phyloP scores from a whole-genome alignment of 2,888 invertebrate genomes.

The Diploptera punctata region DNA sequence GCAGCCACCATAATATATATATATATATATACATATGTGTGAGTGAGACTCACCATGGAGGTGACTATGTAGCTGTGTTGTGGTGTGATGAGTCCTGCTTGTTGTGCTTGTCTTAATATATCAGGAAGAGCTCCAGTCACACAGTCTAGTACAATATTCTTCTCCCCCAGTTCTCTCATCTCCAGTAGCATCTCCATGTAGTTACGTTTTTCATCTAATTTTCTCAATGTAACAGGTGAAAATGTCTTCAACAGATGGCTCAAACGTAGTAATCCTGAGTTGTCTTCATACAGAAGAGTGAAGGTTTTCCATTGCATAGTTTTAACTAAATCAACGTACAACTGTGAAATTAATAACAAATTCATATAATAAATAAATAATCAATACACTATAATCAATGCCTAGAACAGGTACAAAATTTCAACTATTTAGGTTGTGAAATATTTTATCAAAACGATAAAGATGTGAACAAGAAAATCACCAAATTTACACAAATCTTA shows the following conservation, averaged over 20 bases:
- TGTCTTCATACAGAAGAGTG: slow-evolving; percentile 65
- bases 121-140: slow-evolving; percentile 67
- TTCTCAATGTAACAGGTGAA: slow-evolving; percentile 55
- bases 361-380: too few species aligned
- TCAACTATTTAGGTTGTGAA: too few species aligned
- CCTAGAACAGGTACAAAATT: too few species aligned
- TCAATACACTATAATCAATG: too few species aligned
- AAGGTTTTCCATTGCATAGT: slow-evolving; percentile 62
- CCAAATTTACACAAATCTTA: too few species aligned
- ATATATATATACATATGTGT: too few species aligned
- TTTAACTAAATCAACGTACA: slow-evolving; percentile 55
- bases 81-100: slow-evolving; percentile 85
- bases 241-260: slow-evolving; percentile 61
- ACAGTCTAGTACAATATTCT: slow-evolving; percentile 79
- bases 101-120: slow-evolving; percentile 78
- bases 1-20: too few species aligned
- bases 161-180: slow-evolving; percentile 71
- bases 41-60: slow-evolving; percentile 68
- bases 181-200: slow-evolving; percentile 66
- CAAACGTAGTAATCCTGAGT: slow-evolving; percentile 62
- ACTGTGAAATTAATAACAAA: too few species aligned
- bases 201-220: slow-evolving; percentile 50
- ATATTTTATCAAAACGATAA: too few species aligned
- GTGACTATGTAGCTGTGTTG: slow-evolving; percentile 80
- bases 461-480: too few species aligned